Conservation (phyloP, 2,888 invertebrate species). For the Achlya flavicornis region DNA sequence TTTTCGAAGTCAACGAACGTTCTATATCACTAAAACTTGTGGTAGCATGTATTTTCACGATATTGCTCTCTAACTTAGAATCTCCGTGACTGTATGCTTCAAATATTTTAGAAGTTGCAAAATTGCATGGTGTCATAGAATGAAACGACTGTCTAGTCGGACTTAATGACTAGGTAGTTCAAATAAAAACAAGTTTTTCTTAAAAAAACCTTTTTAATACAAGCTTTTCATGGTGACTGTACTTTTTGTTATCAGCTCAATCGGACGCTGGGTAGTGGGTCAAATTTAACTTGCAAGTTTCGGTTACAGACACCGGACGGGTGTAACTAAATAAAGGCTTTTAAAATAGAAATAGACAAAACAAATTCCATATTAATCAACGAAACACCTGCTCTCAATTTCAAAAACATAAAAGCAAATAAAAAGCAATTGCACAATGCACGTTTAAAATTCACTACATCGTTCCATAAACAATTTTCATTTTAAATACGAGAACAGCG, state of each 20-base stretch:
- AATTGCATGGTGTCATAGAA: background rate
- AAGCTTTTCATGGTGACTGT: too few species aligned
- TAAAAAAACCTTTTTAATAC: too few species aligned
- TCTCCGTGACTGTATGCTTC: background rate
- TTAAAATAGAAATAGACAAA: background rate
- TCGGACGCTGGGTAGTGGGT: too few species aligned
- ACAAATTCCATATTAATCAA: background rate
- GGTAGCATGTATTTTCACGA: constrained; percentile 2
- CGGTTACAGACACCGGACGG: too few species aligned
- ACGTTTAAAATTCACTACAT: background rate
- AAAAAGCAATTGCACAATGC: background rate
- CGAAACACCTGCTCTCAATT: background rate
- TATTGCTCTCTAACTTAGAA: background rate
- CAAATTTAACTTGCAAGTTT: too few species aligned
- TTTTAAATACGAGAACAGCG: constrained; percentile 24
- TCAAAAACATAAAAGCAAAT: background rate
- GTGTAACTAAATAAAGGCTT: background rate
- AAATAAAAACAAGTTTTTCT: too few species aligned
- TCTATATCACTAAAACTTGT: constrained; percentile 11
- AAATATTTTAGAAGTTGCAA: background rate
- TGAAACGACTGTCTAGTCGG: too few species aligned
- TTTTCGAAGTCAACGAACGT: constrained; percentile 20
- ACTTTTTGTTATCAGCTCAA: too few species aligned
- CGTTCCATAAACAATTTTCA: constrained; percentile 14
- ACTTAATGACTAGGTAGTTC: too few species aligned